Conservation (phyloP, 2,113 vertebrate species). For the Coturnix japonica region DNA sequence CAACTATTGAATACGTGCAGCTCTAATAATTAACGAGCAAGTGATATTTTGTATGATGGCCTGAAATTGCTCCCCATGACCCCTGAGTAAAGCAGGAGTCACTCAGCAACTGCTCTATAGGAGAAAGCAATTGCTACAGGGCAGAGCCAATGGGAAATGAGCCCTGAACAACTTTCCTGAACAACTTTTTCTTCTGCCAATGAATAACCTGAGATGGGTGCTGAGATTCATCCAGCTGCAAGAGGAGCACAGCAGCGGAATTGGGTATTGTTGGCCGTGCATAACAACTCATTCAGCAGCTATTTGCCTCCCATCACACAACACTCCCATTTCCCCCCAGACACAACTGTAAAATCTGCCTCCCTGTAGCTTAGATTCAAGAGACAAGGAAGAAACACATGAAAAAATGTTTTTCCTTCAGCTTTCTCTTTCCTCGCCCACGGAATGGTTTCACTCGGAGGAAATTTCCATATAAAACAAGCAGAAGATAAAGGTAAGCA, state of each 20-base stretch:
- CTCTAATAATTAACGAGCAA: background rate
- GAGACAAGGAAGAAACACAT: background rate
- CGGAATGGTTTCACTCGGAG: background rate
- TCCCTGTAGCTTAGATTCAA: background rate
- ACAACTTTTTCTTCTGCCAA: background rate
- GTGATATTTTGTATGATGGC: background rate
- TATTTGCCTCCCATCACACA: background rate
- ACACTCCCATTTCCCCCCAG: background rate
- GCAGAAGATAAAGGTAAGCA: background rate
- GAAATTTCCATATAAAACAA: slow-evolving; percentile 24
- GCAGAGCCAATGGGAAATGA: background rate
- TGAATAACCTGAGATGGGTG: background rate
- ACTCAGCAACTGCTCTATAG: background rate
- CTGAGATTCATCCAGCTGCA: background rate
- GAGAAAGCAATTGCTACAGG: background rate
- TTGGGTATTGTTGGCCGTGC: rapidly evolving
- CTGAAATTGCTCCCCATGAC: slow-evolving; percentile 6
- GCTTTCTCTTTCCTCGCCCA: background rate
- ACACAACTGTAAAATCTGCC: background rate
- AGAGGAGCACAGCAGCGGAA: background rate
- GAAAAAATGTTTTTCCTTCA: background rate
- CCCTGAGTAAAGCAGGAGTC: background rate
- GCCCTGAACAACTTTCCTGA: background rate
- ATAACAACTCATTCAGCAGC: background rate
- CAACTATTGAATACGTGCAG: background rate